Evolutionary conservation across 2,113 vertebrate species (phyloP).

Genomic region (Anoura caudifer): DNA sequence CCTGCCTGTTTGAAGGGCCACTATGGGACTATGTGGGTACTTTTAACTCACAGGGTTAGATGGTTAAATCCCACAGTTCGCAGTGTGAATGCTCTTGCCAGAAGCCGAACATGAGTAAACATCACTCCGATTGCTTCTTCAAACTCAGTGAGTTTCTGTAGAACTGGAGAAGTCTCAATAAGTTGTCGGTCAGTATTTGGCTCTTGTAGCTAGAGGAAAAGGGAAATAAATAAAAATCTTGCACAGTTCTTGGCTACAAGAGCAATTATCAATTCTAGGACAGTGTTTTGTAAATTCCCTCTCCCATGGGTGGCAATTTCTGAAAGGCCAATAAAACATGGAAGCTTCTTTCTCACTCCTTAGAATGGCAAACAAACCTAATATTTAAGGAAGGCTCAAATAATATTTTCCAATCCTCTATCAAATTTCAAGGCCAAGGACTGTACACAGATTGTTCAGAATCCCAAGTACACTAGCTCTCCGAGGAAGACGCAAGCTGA

Average conservation of each 20-base stretch:
- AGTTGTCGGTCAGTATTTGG: slow-evolving; percentile 95
- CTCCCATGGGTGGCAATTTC: slow-evolving; percentile 47
- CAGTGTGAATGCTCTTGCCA: slow-evolving; percentile 95
- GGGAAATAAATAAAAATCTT: slow-evolving; percentile 39
- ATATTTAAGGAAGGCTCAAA: slow-evolving; percentile 72
- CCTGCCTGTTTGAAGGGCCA: neutral
- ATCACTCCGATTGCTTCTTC: slow-evolving; percentile 94
- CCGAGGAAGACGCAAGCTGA: slow-evolving; percentile 15
- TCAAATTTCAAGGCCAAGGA: slow-evolving; percentile 65
- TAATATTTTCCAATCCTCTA: slow-evolving; percentile 65
- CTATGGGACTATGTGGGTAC: neutral
- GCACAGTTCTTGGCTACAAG: slow-evolving; percentile 9
- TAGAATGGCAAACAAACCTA: slow-evolving; percentile 70
- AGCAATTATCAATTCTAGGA: slow-evolving; percentile 45
- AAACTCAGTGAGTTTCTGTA: slow-evolving; percentile 96
- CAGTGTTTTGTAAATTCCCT: slow-evolving; percentile 29
- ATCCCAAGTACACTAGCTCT: slow-evolving; percentile 33
- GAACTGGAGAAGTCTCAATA: slow-evolving; percentile 96
- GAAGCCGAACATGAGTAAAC: slow-evolving; percentile 95
- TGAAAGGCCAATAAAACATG: slow-evolving; percentile 46
- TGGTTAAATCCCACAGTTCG: slow-evolving; percentile 99
- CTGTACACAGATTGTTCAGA: slow-evolving; percentile 63
- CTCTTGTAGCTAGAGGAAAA: slow-evolving; percentile 90
- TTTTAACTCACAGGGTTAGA: slow-evolving; percentile 94
- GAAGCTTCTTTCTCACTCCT: slow-evolving; percentile 49